phyloP scores from a whole-genome alignment of 2,797 vertebrate species.

The Anguilla anguilla region DNA sequence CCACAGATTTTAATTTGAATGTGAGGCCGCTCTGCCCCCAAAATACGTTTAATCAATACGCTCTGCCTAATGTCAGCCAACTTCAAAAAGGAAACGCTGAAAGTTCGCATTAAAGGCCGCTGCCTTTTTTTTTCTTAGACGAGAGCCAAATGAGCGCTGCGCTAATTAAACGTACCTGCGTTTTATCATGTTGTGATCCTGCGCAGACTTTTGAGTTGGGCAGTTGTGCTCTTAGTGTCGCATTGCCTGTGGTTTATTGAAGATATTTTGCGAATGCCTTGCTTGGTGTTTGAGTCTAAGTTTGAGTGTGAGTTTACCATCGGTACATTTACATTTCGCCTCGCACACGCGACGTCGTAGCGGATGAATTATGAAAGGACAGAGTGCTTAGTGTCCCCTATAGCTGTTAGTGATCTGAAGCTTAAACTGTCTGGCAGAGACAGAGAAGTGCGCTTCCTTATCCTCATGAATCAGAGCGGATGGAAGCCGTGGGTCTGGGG shows the following conservation, averaged over 20 bases:
- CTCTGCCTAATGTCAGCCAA: not conserved
- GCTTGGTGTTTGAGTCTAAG: not conserved
- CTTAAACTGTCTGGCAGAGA: constrained; percentile 9
- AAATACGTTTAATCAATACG: not conserved
- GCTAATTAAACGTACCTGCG: not conserved
- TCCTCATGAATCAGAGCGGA: constrained; percentile 33
- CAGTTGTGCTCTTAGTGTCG: not conserved
- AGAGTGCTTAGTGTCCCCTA: not conserved
- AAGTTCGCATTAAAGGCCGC: not conserved
- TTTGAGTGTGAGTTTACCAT: not conserved
- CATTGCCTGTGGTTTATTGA: not conserved
- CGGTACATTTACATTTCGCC: not conserved
- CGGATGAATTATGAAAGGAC: not conserved
- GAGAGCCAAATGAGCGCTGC: not conserved
- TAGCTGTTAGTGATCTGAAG: constrained; percentile 10
- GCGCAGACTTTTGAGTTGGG: not conserved
- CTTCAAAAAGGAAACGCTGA: not conserved
- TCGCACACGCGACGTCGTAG: not conserved
- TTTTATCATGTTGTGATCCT: constrained; percentile 3
- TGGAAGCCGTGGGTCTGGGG: constrained; percentile 26
- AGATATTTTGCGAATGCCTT: not conserved
- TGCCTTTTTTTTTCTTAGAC: not conserved
- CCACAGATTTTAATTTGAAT: not conserved
- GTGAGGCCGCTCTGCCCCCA: not conserved
- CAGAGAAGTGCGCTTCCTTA: constrained; percentile 26